Base-by-base conservation (phyloP, 2,888 invertebrate genomes). In the Leucoma salicis region DNA sequence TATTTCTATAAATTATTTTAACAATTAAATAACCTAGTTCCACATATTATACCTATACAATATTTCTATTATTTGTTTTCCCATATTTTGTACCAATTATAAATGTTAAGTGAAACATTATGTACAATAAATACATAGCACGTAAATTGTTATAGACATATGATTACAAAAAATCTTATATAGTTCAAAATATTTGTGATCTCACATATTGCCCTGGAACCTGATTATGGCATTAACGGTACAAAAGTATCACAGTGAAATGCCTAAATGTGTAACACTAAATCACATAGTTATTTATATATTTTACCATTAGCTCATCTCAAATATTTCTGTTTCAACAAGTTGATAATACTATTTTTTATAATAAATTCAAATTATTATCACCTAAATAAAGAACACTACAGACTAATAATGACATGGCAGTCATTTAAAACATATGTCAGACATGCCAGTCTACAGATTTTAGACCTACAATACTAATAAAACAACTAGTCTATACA, bases 341-440 rank as follows among this genome's bases (percentile, higher is more conserved):
- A 51, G 54, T 49, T 49, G 57, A 49, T 49, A 53, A 57, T 52
- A 56, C 48, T 62, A 59, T 54, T 46, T 40, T 57, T n/a, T n/a
- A n/a, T n/a, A n/a, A n/a, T 43, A 49, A 13, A 47, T 51, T 49
- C 49, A 48, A 55, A 54, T 47, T 36, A 47, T 54, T 46, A 45
- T 46, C 45, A 52, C 50, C 52, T 52, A 55, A 47, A 45, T 49
- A 49, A 57, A 46, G 49, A 54, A 48, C 34, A 49, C 49, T 59
- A 57, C 33, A 21, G 18, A 41, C 40, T 51, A 52, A 57, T 53
- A 51, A 39, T 49, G 64, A 49, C 52, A 59, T 66, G 69, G 63
- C 59, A 46, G 72, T 74, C 80, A 49, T 78, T 74, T 66, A 66
- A 54, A 82, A 82, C 82, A 82, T 80, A 82, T 82, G 63, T 63